Percentiles rank a stretch among this genome's conserved stretches.
These are phyloP conservation scores for Sebastes minor DNA, from an alignment of 2,797 vertebrate genomes.

Conservation along the genomic window DNA sequence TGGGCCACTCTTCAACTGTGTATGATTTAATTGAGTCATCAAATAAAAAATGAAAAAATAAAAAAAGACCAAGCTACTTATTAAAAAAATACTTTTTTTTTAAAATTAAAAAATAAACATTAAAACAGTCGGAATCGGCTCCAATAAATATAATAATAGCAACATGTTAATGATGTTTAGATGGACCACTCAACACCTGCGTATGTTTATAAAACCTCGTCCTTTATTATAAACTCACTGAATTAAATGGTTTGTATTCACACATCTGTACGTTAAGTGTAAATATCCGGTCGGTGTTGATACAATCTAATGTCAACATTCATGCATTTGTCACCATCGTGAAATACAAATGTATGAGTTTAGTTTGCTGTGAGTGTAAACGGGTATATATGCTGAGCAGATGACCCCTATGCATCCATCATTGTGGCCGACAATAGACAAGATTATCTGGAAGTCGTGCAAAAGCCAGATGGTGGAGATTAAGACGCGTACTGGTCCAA, in stretches of 20 bases:
- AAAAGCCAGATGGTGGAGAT: conserved; percentile 34
- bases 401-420: background rate
- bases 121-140: background rate
- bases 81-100: no score
- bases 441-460: conserved; percentile 27
- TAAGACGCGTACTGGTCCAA: conserved; percentile 19
- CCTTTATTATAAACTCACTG: conserved; percentile 21
- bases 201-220: background rate
- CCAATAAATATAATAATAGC: background rate
- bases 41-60: no score
- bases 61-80: no score
- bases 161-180: background rate
- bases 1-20: no score
- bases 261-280: background rate
- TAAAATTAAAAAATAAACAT: background rate
- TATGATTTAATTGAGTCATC: no score
- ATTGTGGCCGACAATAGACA: background rate
- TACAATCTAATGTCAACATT: conserved; percentile 12
- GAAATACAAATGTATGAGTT: background rate
- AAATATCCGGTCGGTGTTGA: conserved; percentile 11
- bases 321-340: background rate
- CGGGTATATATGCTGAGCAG: background rate
- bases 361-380: background rate
- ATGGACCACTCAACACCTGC: background rate
- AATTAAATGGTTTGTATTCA: conserved; percentile 9